These are phyloP conservation scores for Colinus virginianus DNA, from an alignment of 2,113 vertebrate genomes.

Conservation along the genomic window DNA sequence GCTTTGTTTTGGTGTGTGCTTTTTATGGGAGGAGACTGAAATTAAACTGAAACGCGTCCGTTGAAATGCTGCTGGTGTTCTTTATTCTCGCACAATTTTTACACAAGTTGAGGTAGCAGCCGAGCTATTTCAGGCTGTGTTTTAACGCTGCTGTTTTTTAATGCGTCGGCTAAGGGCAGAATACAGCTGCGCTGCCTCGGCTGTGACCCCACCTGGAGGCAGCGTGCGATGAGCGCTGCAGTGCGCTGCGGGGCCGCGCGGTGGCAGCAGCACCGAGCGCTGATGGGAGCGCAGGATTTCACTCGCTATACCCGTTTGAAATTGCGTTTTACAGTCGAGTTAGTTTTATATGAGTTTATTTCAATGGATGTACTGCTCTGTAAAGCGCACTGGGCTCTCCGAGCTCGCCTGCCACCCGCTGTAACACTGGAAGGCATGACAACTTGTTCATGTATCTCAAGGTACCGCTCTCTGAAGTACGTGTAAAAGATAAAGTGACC, in stretches of 20 bases:
- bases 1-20: not conserved
- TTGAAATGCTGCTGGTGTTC: conserved; percentile 44
- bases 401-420: not conserved
- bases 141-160: conserved; percentile 43
- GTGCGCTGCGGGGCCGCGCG: not conserved
- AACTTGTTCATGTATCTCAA: not conserved
- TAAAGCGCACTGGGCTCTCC: not conserved
- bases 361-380: conserved; percentile 14
- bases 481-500: conserved; percentile 1
- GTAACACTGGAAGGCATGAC: conserved; percentile 20
- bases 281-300: not conserved
- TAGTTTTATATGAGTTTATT: conserved; percentile 34
- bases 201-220: not conserved
- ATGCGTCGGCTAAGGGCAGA: not conserved
- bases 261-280: not conserved
- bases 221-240: not conserved
- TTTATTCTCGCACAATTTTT: conserved; percentile 44
- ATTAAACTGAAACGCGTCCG: conserved; percentile 6
- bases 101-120: conserved; percentile 29
- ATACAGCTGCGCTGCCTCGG: rapidly evolving
- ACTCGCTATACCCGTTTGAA: not conserved
- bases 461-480: not conserved
- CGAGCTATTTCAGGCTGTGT: conserved; percentile 35
- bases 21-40: not conserved
- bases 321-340: not conserved